These are phyloP conservation scores for Antennarius striatus DNA, from an alignment of 2,113 vertebrate species.

Conservation along the genomic window DNA sequence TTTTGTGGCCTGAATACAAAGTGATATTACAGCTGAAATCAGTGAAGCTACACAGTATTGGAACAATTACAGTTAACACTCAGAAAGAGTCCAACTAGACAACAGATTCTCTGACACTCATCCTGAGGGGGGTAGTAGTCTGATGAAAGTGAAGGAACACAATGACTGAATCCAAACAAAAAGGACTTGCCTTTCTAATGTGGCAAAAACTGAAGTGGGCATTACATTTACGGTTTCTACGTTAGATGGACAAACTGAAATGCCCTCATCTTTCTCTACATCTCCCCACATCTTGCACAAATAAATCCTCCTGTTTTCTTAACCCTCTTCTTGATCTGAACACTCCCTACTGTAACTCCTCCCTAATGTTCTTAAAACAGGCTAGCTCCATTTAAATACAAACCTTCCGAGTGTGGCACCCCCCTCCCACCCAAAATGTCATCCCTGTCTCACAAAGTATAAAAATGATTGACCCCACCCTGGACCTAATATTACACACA, in stretches of 20 bases:
- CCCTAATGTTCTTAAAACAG: constrained; percentile 67
- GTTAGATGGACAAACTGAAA: constrained; percentile 56
- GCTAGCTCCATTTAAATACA: constrained; percentile 74
- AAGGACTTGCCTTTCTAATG: constrained; percentile 23
- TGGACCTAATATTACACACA: constrained; percentile 65
- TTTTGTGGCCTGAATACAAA: constrained; percentile 45
- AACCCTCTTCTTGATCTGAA: constrained; percentile 16
- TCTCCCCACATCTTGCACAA: constrained; percentile 24
- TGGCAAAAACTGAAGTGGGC: constrained; percentile 48
- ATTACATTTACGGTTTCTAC: constrained; percentile 67
- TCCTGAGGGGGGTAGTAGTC: constrained; percentile 58
- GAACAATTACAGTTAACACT: constrained; percentile 69
- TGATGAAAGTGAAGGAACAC: constrained; percentile 45
- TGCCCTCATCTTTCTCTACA: constrained; percentile 36
- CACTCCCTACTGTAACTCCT: constrained; percentile 37
- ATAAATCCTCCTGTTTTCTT: constrained; percentile 23
- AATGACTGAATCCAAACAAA: constrained; percentile 24
- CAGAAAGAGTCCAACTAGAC: constrained; percentile 65
- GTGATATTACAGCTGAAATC: constrained; percentile 62
- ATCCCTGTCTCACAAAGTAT: constrained; percentile 70
- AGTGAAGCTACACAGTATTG: constrained; percentile 68
- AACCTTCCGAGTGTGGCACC: constrained; percentile 61
- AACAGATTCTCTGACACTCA: constrained; percentile 51
- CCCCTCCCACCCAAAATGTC: constrained; percentile 55
- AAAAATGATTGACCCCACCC: constrained; percentile 64